Base-by-base conservation (phyloP, 2,888 invertebrate genomes). In the Acrobasis suavella region DNA sequence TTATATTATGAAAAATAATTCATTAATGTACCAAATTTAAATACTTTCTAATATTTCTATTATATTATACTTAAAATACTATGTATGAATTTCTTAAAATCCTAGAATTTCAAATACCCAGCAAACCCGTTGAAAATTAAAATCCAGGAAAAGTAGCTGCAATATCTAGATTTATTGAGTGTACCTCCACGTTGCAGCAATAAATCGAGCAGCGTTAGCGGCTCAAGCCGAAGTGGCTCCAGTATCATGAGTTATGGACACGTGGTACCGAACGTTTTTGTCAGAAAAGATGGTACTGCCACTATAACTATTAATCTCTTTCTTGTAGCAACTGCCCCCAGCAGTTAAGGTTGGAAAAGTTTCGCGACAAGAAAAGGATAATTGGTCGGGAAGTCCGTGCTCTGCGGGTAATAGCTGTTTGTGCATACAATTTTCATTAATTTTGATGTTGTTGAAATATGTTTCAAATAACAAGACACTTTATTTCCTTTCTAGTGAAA, bases 201-300 rank as follows among this genome's bases (percentile, higher is more conserved):
- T 85, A 83, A 85, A 85, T 85, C 82, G 76, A 67, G 65, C 62
- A 69, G 77, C 69, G 71, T 81, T 75, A 80, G 76, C 73, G 76
- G 81, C 74, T 75, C 75, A 65, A 72, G 71, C 75, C 75, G 75
- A 81, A 83, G 81, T 82, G 77, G 80, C 72, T 68, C 75, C 77
- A 76, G 76, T 78, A 75, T 75, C 75, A 78, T 83, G 82, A 82
- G 80, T 81, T 82, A 82, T 79, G 72, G 77, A 73, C 76, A 76
- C 77, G 72, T 74, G 72, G 76, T 67, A 62, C 74, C 76, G 70
- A 76, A 70, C 72, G 74, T 78, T 82, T 82, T 82, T 82, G 76
- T 75, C 74, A 73, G 75, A 73, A 72, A 70, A 72, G 75, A 72
- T 74, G 72, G 76, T 73, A 69, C 72, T 70, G 69, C 72, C 71